These are phyloP conservation scores for Abrostola triplasia DNA, from an alignment of 2,888 invertebrate genomes.

Conservation along the genomic window DNA sequence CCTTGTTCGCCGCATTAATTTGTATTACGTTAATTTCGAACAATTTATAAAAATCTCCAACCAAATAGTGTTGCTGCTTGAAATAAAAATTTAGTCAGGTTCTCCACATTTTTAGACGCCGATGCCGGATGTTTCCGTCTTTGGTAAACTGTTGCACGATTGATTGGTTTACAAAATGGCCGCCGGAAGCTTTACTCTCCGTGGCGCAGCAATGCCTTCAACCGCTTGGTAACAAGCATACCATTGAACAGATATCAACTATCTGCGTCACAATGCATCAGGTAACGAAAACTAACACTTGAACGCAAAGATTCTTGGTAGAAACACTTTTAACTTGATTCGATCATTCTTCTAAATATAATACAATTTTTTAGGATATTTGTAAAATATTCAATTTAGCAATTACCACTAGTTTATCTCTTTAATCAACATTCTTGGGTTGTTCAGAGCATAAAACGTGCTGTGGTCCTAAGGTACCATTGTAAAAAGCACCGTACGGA, in stretches of 20 bases:
- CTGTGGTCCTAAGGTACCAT: no score
- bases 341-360: neutral
- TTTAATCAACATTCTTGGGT: no score
- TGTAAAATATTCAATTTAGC: no score
- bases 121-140: slow-evolving; percentile 98
- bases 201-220: slow-evolving; percentile 93
- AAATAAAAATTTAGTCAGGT: no score
- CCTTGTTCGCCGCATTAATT: no score
- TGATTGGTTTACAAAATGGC: slow-evolving; percentile 98
- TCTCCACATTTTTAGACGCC: slow-evolving; percentile 86
- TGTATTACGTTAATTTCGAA: no score
- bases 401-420: no score
- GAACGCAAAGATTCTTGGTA: neutral
- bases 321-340: neutral
- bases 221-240: slow-evolving; percentile 85
- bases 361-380: no score
- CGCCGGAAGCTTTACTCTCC: slow-evolving; percentile 94
- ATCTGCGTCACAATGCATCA: slow-evolving; percentile 83
- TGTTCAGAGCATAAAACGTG: no score
- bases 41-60: no score
- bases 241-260: slow-evolving; percentile 73
- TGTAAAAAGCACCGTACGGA: no score
- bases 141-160: slow-evolving; percentile 98
- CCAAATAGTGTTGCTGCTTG: no score
- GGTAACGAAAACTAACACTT: slow-evolving; percentile 59